A percentile compares a stretch with the other conserved stretches of the same genome.
Conservation (phyloP, 2,797 vertebrate genomes). For the Sciurus carolinensis region DNA sequence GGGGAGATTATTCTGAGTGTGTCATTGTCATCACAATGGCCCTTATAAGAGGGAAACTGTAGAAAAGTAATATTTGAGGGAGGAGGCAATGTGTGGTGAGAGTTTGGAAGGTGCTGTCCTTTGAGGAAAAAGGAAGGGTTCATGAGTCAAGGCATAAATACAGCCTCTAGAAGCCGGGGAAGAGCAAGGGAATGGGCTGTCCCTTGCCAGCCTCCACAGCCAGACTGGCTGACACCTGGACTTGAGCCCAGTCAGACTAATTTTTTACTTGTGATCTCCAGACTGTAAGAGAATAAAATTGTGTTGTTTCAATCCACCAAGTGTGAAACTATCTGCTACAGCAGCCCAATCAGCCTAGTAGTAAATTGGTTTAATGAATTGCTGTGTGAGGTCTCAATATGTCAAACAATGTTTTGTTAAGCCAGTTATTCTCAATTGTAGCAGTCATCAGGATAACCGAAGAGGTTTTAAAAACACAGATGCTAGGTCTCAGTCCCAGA, state of each 20-base stretch:
- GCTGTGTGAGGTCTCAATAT: neutral
- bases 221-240: neutral
- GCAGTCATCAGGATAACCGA: neutral
- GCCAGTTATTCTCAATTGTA: neutral
- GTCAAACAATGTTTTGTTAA: neutral
- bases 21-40: neutral
- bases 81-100: too few species aligned
- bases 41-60: neutral
- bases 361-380: neutral
- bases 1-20: neutral
- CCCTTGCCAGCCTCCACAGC: neutral
- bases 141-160: neutral
- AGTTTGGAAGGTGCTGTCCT: too few species aligned
- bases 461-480: neutral
- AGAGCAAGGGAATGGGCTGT: neutral
- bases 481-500: neutral
- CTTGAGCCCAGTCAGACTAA: neutral
- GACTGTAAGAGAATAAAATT: neutral
- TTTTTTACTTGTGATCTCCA: neutral
- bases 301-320: neutral
- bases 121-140: neutral
- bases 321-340: neutral
- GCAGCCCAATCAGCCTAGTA: neutral
- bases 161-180: neutral
- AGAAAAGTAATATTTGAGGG: neutral